Evolutionary conservation across 2,113 vertebrate species (phyloP), one percentile per base, ranked within the genome.

Genomic region (Cryptomyrus ogoouensis): DNA sequence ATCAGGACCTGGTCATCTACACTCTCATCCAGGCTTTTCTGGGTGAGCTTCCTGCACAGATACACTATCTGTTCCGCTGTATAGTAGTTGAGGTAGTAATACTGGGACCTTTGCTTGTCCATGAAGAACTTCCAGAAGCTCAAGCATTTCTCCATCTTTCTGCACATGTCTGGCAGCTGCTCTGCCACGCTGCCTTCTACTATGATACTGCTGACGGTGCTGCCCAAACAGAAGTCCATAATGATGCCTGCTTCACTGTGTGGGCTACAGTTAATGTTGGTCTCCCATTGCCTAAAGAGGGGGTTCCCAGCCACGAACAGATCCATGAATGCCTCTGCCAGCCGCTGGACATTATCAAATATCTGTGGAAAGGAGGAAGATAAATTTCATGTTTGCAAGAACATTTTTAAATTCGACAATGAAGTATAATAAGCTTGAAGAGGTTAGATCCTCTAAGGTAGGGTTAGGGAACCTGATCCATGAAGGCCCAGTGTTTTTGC

Each of bases 31-130:
- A 49, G 15, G 52, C 89, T 93, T 87, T 92, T 91, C 47, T 93
- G 94, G 88, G 91, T 93, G 88, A 99, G 95, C 74, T 97, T 94
- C 0, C 86, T 92, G 94, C 97, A 96, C 90, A 99, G 90, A 91
- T 95, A 97, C 24, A 99, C 97, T 91, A 99, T 94, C 94, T 99
- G 98, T 91, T 99, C 97, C 0, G 97, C 96, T 0, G 96, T 98
- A 94, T 97, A 99, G 92, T 97, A 98, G 94, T 98, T 99, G 87
- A 99, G 94, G 93, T 97, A 97, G 91, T 97, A 97, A 91, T 97
- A 91, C 47, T 95, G 90, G 0, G 91, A 92, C 5, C 98, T 94
- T 91, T 98, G 97, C 62, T 95, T 84, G 2, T 92, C 91, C 90
- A 99, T 96, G 49, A 97, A 97, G 24, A 46, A 84, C 91, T 96